A percentile compares a stretch with the other conserved stretches of the same genome.
phyloP scores from a whole-genome alignment of 1,140 invertebrate species.

The Thaumatotibia leucotreta region DNA sequence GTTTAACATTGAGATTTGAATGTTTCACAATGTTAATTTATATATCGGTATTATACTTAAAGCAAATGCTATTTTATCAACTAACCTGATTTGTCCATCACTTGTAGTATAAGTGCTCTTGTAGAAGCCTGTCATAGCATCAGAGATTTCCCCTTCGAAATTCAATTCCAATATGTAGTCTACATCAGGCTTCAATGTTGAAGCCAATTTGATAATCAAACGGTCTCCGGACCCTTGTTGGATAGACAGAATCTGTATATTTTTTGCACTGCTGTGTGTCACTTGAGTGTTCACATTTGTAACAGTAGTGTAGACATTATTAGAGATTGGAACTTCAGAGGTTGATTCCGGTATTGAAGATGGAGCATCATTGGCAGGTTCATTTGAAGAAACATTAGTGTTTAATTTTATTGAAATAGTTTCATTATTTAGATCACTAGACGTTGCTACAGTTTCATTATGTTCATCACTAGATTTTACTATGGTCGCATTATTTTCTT shows the following conservation, averaged over 20 bases:
- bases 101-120: slow-evolving; percentile 82
- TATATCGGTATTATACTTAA: no score
- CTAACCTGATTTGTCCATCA: slow-evolving; percentile 55
- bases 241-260: slow-evolving; percentile 51
- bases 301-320: background rate
- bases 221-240: slow-evolving; percentile 43
- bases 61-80: no score
- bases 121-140: slow-evolving; percentile 88
- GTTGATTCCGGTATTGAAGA: background rate
- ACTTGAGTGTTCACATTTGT: slow-evolving; percentile 46
- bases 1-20: no score
- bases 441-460: no score
- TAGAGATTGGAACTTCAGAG: background rate
- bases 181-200: slow-evolving; percentile 43
- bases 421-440: background rate
- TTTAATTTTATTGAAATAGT: background rate
- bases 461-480: background rate
- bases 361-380: background rate
- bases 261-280: slow-evolving; percentile 51
- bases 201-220: slow-evolving; percentile 43
- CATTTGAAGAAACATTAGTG: background rate
- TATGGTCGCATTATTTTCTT: background rate
- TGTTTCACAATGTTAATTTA: background rate
- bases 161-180: slow-evolving; percentile 73
- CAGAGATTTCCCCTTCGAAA: slow-evolving; percentile 77